Base-by-base conservation (phyloP, 1,140 invertebrate species). In the Lordiphosa mommai region DNA sequence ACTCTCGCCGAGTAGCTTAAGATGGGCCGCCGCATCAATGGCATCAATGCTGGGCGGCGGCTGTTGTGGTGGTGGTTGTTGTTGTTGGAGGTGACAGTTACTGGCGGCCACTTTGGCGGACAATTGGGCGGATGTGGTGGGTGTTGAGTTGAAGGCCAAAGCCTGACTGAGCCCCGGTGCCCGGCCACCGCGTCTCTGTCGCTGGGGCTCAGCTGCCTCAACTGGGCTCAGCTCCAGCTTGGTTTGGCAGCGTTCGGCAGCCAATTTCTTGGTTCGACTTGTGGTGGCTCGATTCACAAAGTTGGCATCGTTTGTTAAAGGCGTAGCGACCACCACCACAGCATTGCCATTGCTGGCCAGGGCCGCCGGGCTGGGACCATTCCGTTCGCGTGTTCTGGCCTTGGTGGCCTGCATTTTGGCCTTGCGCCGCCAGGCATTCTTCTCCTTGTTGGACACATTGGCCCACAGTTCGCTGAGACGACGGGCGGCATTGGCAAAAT, bases 1-100 rank as follows among this genome's bases (percentile, higher is more conserved):
- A 77, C 96, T 98, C 87, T 98, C 97, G 0, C 97, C 97, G 1
- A 99, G 90, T 16, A 99, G 91, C 53, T 96, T 96, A 1, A 99
- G 91, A 90, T 99, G 97, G 0, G 97, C 96, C 2, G 97, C 97
- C 13, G 97, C 94, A 89, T 99, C 97, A 2, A 97, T 93, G 0
- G 96, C 94, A 33, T 95, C 93, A 8, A 94, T 96, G 36, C 94
- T 95, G 32, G 93, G 51, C 5, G 47, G 36, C 12, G 41, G 27
- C 14, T 51, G 44, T 37, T 44, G 32, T 8, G 29, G 38, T 8
- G 29, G 38, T 50, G 53, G 23, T 9, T 51, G 12, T 33, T 68
- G 30, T 3, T 27, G 47, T 3, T 23, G 60, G 3, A 23, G 13
- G 2, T 23, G 20, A 8, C 12, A 38, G 5, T n/a, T 20, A n/a